Evolutionary conservation across 92 coral and sea anemone species (phyloP), one percentile per base, ranked within the genome.

Genomic region (Desmophyllum pertusum): DNA sequence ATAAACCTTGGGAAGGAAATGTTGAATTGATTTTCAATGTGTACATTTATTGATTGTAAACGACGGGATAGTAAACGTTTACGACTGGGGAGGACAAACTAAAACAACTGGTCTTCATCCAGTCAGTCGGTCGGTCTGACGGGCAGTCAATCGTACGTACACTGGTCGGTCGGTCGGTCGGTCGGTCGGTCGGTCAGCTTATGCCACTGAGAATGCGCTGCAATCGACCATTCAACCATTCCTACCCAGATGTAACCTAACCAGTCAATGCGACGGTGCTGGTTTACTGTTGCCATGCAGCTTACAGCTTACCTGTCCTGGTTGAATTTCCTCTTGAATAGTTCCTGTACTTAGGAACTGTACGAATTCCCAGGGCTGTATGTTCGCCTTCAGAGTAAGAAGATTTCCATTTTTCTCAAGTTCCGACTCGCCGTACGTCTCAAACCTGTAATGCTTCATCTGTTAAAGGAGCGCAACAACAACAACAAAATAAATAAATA

Each of bases 361-460:
- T 50, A 89, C 90, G 72, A 89, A 89, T 23, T 89, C 93, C 93
- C 93, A 89, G 9, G 84, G 87, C 46, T 89, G 90, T 55, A 89
- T 57, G 14, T 66, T 69, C 4, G 93, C 93, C 64, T 89, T 89
- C 48, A 89, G 38, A 29, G 87, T 59, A 11, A 84, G 75, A 29
- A 89, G 87, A 55, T 79, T 89, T 59, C 93, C 90, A 50, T 69
- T 63, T 38, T 30, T 66, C 46, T 74, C 87, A 27, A 89, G 84
- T 17, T 79, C 81, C 10, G 93, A 81, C 33, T 75, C 59, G 10
- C 45, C 42, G 48, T 65, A 69, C 23, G 87, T 61, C 48, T 86
- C 91, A 67, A 89, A 89, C 70, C 53, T 86, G 87, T 85, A 89
- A 76, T 89, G 90, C 19, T 85, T 89, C 84, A 81, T 66, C 93